A percentile compares a stretch with the other conserved stretches of the same genome.
Evolutionary conservation across 2,113 vertebrate species (phyloP).

Genomic region (Varanus komodoensis): DNA sequence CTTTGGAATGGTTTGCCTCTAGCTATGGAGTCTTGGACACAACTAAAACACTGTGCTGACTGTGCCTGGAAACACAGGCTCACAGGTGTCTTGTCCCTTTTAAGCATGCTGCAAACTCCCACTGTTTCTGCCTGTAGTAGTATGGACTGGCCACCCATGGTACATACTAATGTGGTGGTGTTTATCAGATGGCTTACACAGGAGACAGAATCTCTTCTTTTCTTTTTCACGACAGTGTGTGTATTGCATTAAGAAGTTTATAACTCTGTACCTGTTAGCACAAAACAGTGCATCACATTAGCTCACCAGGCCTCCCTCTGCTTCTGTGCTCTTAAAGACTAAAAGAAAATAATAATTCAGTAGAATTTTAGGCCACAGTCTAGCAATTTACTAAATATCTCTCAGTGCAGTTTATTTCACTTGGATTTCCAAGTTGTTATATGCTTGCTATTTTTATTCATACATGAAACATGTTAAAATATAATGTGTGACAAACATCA

Average conservation of each 20-base stretch:
- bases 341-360: not conserved
- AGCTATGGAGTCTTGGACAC: not conserved
- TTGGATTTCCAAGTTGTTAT: not conserved
- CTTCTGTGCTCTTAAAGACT: not conserved
- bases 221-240: not conserved
- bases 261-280: constrained; percentile 30
- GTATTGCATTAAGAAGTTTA: not conserved
- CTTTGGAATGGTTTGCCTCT: not conserved
- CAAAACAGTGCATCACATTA: constrained; percentile 35
- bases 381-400: not conserved
- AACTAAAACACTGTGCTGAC: not conserved
- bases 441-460: not conserved
- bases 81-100: not conserved
- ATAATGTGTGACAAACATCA: not conserved
- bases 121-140: not conserved
- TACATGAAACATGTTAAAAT: constrained; percentile 30
- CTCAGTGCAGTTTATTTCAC: not conserved
- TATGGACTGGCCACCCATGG: not conserved
- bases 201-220: not conserved
- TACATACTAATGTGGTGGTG: not conserved
- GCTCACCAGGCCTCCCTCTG: constrained; percentile 32
- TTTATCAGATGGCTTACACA: not conserved
- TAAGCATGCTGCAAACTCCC: not conserved
- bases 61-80: not conserved
- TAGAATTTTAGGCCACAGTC: not conserved